These are phyloP conservation scores for Rhorus exstirpatorius DNA, from an alignment of 2,888 invertebrate genomes.

Conservation along the genomic window DNA sequence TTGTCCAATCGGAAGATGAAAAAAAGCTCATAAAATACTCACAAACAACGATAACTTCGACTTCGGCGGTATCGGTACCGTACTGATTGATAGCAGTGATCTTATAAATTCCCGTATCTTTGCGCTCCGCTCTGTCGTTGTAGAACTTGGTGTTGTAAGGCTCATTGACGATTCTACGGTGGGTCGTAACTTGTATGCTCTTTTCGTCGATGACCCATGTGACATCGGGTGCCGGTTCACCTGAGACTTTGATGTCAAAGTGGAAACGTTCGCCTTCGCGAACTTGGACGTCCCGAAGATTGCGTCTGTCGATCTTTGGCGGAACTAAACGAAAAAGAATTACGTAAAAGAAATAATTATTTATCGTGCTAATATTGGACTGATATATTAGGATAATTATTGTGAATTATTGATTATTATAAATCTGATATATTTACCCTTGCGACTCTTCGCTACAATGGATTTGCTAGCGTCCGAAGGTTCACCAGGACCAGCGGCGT, in stretches of 20 bases:
- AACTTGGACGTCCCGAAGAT: slow-evolving; percentile 94
- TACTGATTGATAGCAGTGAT: slow-evolving; percentile 95
- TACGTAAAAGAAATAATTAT: background rate
- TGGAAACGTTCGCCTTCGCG: slow-evolving; percentile 96
- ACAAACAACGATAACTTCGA: slow-evolving; percentile 96
- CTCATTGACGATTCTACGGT: slow-evolving; percentile 91
- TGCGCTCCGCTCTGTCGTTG: slow-evolving; percentile 94
- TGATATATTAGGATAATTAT: background rate
- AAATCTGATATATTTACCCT: slow-evolving; percentile 87
- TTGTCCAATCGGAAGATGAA: background rate
- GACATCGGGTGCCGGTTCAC: slow-evolving; percentile 96
- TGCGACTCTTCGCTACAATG: slow-evolving; percentile 94
- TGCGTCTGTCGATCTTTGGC: slow-evolving; percentile 97
- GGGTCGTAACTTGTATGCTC: slow-evolving; percentile 89
- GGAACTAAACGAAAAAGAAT: slow-evolving; percentile 89
- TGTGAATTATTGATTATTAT: too few species aligned
- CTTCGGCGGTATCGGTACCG: slow-evolving; percentile 95
- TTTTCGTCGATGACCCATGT: slow-evolving; percentile 95
- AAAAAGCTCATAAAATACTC: slow-evolving; percentile 85
- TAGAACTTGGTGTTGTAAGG: slow-evolving; percentile 96
- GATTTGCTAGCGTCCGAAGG: slow-evolving; percentile 95
- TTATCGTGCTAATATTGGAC: background rate
- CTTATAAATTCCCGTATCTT: slow-evolving; percentile 96
- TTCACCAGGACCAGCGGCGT: slow-evolving; percentile 97
- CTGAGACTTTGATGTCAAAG: slow-evolving; percentile 95